Evolutionary conservation across 2,113 vertebrate genomes (phyloP).

Genomic region (Trematocara variabile): DNA sequence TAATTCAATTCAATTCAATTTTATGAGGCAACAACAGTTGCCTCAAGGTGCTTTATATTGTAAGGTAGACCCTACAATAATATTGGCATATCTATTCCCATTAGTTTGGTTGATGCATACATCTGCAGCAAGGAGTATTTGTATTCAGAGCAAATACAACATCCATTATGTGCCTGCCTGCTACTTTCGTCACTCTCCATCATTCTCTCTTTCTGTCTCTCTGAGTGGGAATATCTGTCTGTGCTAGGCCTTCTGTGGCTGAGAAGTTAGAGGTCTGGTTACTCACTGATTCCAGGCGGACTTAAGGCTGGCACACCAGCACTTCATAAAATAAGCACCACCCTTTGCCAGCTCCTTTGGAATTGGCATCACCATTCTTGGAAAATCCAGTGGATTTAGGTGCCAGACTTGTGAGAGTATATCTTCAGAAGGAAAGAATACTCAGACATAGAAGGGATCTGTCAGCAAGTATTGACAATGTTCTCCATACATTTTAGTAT

Average conservation of each 20-base stretch:
- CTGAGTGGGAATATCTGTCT: neutral
- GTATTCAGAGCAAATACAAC: neutral
- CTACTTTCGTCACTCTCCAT: neutral
- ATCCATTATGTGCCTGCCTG: neutral
- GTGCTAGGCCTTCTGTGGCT: neutral
- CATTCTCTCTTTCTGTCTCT: neutral
- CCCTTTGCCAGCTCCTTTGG: neutral
- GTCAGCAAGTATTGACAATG: neutral
- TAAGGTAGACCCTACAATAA: no score
- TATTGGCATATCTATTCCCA: neutral
- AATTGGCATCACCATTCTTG: neutral
- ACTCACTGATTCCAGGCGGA: rapidly evolving
- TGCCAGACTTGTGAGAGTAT: neutral
- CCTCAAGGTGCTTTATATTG: no score
- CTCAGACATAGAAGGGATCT: neutral
- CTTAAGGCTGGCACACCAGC: neutral
- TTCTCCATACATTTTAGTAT: neutral
- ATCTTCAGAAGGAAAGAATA: neutral
- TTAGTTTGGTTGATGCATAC: neutral
- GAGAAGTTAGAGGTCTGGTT: neutral
- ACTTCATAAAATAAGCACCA: neutral
- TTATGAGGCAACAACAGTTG: no score
- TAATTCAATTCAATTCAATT: neutral
- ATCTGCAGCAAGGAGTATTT: neutral
- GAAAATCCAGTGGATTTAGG: neutral